Percentiles rank a stretch among this genome's conserved stretches.
Evolutionary conservation across 1,140 invertebrate genomes (phyloP).

Genomic region (Heliconius nattereri): DNA sequence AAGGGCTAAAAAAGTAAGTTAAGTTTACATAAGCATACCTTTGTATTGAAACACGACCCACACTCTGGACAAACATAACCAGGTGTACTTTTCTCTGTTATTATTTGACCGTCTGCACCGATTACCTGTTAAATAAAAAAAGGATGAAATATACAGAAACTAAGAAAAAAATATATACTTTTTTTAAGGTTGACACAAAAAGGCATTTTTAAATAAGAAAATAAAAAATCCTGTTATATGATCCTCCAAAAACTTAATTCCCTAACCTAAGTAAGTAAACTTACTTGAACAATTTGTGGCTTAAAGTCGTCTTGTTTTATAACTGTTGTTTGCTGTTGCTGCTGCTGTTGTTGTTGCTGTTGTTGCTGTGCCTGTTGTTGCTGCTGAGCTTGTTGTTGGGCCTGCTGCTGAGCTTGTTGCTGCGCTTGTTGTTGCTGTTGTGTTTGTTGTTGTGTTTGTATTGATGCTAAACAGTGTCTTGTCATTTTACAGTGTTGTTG

Average conservation of each 20-base stretch:
- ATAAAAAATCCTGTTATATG: too few relatives aligned
- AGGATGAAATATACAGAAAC: not conserved
- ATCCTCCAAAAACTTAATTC: too few relatives aligned
- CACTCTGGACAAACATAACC: slow-evolving; percentile 78
- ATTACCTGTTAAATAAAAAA: slow-evolving; percentile 62
- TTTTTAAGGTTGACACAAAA: too few relatives aligned
- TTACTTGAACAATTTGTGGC: slow-evolving; percentile 77
- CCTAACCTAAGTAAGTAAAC: not conserved
- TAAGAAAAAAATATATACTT: not conserved
- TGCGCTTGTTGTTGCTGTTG: slow-evolving; percentile 57
- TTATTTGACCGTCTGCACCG: slow-evolving; percentile 72
- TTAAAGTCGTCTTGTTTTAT: slow-evolving; percentile 77
- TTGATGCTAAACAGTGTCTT: slow-evolving; percentile 76
- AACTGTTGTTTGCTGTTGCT: slow-evolving; percentile 65
- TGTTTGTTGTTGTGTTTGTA: slow-evolving; percentile 51
- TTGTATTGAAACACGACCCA: slow-evolving; percentile 79
- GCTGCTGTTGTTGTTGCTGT: slow-evolving; percentile 53
- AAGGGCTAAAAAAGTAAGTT: not conserved
- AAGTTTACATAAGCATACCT: slow-evolving; percentile 47
- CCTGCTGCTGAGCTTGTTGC: slow-evolving; percentile 48
- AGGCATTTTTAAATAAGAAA: too few relatives aligned
- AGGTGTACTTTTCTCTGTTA: slow-evolving; percentile 67
- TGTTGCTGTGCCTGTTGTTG: slow-evolving; percentile 37
- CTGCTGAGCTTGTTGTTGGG: not conserved
- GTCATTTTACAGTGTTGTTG: slow-evolving; percentile 86